A percentile compares a stretch with the other conserved stretches of the same genome.
phyloP scores from a whole-genome alignment of 2,888 invertebrate genomes.

The Exephanes ischioxanthus region DNA sequence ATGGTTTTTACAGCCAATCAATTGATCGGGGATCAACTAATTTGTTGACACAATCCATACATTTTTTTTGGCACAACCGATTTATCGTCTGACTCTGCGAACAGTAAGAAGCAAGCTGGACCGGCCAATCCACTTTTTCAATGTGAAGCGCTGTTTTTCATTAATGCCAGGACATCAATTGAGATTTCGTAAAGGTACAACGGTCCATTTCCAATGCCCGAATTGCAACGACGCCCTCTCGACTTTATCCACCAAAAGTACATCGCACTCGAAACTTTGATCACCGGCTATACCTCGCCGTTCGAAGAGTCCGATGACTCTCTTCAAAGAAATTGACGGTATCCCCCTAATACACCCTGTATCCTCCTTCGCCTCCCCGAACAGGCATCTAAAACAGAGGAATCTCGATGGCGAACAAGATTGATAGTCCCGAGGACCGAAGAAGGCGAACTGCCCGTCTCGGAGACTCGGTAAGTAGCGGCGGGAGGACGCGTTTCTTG shows the following conservation, averaged over 20 bases:
- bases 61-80: no score
- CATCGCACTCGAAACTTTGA: constrained; percentile 9
- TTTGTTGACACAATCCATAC: no score
- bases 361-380: constrained; percentile 22
- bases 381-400: constrained; percentile 53
- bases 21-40: no score
- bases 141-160: neutral
- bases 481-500: constrained; percentile 44
- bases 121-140: neutral
- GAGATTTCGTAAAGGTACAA: neutral
- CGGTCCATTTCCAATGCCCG: neutral
- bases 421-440: constrained; percentile 47
- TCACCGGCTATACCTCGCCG: constrained; percentile 3
- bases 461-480: constrained; percentile 37
- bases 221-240: constrained; percentile 1
- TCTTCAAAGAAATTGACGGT: constrained; percentile 47
- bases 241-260: neutral
- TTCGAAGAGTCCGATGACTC: constrained; percentile 35
- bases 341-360: constrained; percentile 45
- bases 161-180: neutral
- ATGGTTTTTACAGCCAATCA: no score
- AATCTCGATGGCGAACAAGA: constrained; percentile 60
- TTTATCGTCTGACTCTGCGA: no score
- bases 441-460: constrained; percentile 30
- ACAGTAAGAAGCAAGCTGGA: no score